A percentile compares a stretch with the other conserved stretches of the same genome.
Conservation (phyloP, 2,113 vertebrate genomes). For the Aspidoscelis tigris region DNA sequence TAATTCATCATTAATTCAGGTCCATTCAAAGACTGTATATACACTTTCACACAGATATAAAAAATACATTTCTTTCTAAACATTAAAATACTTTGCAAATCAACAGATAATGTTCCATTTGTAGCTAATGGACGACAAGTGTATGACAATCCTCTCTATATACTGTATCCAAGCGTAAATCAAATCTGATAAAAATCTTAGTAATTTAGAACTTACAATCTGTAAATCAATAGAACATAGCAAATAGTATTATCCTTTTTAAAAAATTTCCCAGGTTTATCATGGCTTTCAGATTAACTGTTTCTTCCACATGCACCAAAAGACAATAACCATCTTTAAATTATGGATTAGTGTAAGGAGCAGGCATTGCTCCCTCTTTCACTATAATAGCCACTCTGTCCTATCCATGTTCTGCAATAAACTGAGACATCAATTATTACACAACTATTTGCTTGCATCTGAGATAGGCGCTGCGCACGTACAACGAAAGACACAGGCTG, state of each 20-base stretch:
- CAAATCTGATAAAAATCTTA: neutral
- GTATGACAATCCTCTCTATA: constrained; percentile 16
- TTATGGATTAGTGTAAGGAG: constrained; percentile 60
- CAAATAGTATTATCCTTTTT: constrained; percentile 35
- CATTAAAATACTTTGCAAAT: constrained; percentile 46
- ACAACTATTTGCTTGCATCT: neutral
- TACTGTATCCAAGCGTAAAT: constrained; percentile 28
- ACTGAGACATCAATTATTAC: neutral
- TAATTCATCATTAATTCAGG: constrained; percentile 25
- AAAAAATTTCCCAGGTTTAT: constrained; percentile 32
- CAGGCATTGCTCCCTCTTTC: neutral
- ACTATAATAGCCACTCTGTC: constrained; percentile 29
- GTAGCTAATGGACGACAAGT: neutral
- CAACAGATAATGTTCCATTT: neutral
- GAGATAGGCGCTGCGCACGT: neutral
- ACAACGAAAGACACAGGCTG: neutral
- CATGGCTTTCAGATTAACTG: neutral
- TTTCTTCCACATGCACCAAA: constrained; percentile 33
- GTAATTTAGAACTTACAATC: neutral
- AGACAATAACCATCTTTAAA: constrained; percentile 47
- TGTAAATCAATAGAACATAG: constrained; percentile 31
- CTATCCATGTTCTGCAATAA: constrained; percentile 12
- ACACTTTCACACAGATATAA: constrained; percentile 37
- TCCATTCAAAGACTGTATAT: constrained; percentile 36
- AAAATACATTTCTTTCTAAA: constrained; percentile 45